These are phyloP conservation scores for Aldrovandia affinis DNA, from an alignment of 2,797 vertebrate species.

Conservation along the genomic window DNA sequence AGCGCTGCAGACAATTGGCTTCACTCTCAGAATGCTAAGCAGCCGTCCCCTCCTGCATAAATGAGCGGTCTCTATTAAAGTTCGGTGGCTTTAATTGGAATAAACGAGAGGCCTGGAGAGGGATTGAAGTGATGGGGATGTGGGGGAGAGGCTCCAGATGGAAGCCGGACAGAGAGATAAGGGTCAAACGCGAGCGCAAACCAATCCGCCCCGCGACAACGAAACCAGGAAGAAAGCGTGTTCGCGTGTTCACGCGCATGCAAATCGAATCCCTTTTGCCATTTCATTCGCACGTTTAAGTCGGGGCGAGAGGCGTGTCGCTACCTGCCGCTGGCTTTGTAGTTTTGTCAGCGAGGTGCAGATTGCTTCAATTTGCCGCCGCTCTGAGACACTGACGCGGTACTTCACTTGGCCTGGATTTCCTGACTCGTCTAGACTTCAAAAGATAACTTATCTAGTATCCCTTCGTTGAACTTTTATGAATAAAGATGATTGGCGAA, in stretches of 20 bases:
- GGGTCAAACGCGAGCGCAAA: slow-evolving; percentile 63
- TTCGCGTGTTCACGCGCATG: slow-evolving; percentile 65
- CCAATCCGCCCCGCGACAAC: slow-evolving; percentile 66
- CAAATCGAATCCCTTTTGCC: slow-evolving; percentile 64
- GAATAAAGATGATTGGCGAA: not conserved
- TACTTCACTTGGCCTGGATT: not conserved
- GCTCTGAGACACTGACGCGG: not conserved
- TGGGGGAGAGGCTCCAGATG: slow-evolving; percentile 62
- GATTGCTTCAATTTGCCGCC: slow-evolving; percentile 11
- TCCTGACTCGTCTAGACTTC: too few relatives aligned
- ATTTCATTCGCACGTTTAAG: slow-evolving; percentile 55
- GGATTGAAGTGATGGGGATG: slow-evolving; percentile 59
- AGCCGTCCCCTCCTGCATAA: slow-evolving; percentile 63
- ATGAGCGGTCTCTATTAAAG: slow-evolving; percentile 78
- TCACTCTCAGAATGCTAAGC: slow-evolving; percentile 73
- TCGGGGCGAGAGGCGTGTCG: slow-evolving; percentile 21
- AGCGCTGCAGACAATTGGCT: slow-evolving; percentile 70
- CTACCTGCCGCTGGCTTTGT: not conserved
- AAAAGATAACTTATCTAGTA: slow-evolving; percentile 11
- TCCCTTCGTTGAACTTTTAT: not conserved
- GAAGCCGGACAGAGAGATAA: slow-evolving; percentile 72
- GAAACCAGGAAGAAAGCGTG: slow-evolving; percentile 59
- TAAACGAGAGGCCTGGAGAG: slow-evolving; percentile 70
- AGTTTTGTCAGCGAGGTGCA: not conserved
- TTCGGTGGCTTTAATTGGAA: slow-evolving; percentile 80